These are phyloP conservation scores for Zingel zingel DNA, from an alignment of 2,113 vertebrate species.

Conservation along the genomic window DNA sequence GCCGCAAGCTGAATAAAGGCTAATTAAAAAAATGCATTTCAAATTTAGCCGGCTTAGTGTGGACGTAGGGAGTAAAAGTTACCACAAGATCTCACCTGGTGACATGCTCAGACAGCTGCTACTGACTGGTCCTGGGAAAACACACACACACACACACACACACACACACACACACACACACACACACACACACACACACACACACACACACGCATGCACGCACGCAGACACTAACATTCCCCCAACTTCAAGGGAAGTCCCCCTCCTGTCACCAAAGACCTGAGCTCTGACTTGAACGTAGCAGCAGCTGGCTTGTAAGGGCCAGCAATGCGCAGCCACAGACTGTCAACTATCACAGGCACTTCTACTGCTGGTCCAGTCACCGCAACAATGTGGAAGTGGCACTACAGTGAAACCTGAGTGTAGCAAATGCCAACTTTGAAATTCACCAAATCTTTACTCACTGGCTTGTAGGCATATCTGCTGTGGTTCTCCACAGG, in stretches of 20 bases:
- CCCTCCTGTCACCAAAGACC: constrained; percentile 30
- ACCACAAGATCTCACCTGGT: constrained; percentile 48
- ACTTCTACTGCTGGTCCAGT: constrained; percentile 45
- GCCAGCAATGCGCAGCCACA: constrained; percentile 41
- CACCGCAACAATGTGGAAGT: constrained; percentile 51
- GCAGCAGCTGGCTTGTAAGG: constrained; percentile 54
- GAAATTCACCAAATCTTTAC: constrained; percentile 33
- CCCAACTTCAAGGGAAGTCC: constrained; percentile 38
- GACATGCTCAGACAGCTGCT: constrained; percentile 64
- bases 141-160: constrained; percentile 8
- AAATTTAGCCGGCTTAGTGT: background rate
- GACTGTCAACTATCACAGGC: constrained; percentile 29
- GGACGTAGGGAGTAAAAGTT: background rate
- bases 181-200: background rate
- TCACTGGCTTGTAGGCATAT: constrained; percentile 8
- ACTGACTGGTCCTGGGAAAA: constrained; percentile 5
- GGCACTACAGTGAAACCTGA: constrained; percentile 45
- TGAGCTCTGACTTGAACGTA: constrained; percentile 18
- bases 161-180: background rate
- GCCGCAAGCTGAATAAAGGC: background rate
- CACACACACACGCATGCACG: too few species aligned
- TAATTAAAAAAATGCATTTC: background rate
- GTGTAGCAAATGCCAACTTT: constrained; percentile 19
- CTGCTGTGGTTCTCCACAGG: constrained; percentile 9
- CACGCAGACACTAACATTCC: background rate